A percentile compares a stretch with the other conserved stretches of the same genome.
Conservation (phyloP, 2,113 vertebrate genomes). For the Nothobranchius furzeri region DNA sequence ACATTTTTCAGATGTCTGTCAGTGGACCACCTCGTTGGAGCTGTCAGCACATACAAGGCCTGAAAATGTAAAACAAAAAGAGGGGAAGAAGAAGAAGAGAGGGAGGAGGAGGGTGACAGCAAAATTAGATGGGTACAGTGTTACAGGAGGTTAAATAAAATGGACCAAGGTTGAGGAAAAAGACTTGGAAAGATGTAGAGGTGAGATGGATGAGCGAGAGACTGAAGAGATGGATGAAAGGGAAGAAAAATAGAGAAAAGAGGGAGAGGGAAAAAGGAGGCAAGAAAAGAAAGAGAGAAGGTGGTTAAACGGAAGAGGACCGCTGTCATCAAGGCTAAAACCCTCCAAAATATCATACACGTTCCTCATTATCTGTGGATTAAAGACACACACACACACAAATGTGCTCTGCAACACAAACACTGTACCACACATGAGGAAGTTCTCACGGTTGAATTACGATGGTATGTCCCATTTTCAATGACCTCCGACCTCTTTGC, state of each 20-base stretch:
- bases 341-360: constrained; percentile 47
- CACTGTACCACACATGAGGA: constrained; percentile 29
- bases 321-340: constrained; percentile 68
- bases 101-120: constrained; percentile 5
- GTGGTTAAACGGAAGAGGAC: constrained; percentile 53
- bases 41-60: constrained; percentile 68
- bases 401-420: constrained; percentile 21
- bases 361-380: constrained; percentile 68
- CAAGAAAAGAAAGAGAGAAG: constrained; percentile 4
- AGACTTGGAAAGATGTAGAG: constrained; percentile 13
- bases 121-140: constrained; percentile 32
- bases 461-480: constrained; percentile 43
- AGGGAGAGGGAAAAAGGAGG: not conserved
- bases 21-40: constrained; percentile 62
- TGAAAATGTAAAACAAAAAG: constrained; percentile 38
- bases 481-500: constrained; percentile 39
- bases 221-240: constrained; percentile 10
- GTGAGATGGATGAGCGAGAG: constrained; percentile 29
- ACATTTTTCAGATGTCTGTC: constrained; percentile 74
- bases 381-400: constrained; percentile 36
- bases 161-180: constrained; percentile 17
- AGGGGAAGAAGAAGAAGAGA: not conserved
- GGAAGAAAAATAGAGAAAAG: not conserved
- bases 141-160: constrained; percentile 10
- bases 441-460: constrained; percentile 59